Conservation (phyloP, 2,113 vertebrate genomes). For the Enhydra lutris region DNA sequence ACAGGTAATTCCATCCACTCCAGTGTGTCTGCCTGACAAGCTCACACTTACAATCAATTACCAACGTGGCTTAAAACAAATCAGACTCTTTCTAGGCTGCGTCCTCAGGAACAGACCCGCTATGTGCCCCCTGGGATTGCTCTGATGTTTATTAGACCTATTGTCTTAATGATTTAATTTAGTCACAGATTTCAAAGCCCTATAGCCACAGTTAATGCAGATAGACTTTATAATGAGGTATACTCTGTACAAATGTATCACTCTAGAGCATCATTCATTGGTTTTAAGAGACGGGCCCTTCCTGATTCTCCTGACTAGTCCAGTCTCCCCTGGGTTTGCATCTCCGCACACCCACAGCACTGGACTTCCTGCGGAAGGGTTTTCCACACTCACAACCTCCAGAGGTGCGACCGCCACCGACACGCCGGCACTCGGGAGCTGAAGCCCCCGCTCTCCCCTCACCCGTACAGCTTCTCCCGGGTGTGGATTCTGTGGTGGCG, state of each 20-base stretch:
- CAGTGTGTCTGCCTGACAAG: background rate
- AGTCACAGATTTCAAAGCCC: background rate
- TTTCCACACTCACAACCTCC: background rate
- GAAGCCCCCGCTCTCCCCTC: background rate
- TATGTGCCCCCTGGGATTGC: too few relatives aligned
- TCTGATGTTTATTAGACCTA: background rate
- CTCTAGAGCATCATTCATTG: background rate
- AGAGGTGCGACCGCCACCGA: background rate
- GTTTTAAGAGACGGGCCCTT: background rate
- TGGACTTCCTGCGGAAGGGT: background rate
- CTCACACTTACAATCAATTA: background rate
- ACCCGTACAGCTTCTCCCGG: background rate
- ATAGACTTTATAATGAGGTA: background rate
- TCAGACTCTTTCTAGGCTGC: background rate
- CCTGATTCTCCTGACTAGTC: background rate
- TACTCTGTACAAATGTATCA: background rate
- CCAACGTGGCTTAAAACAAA: background rate
- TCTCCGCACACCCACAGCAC: background rate
- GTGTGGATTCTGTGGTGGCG: background rate
- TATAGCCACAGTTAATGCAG: background rate
- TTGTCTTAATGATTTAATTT: background rate
- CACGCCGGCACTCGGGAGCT: background rate
- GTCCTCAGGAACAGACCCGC: background rate
- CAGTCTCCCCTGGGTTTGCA: background rate
- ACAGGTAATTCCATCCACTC: background rate